Conservation (phyloP, 2,888 invertebrate genomes). For the Steinernema hermaphroditum region DNA sequence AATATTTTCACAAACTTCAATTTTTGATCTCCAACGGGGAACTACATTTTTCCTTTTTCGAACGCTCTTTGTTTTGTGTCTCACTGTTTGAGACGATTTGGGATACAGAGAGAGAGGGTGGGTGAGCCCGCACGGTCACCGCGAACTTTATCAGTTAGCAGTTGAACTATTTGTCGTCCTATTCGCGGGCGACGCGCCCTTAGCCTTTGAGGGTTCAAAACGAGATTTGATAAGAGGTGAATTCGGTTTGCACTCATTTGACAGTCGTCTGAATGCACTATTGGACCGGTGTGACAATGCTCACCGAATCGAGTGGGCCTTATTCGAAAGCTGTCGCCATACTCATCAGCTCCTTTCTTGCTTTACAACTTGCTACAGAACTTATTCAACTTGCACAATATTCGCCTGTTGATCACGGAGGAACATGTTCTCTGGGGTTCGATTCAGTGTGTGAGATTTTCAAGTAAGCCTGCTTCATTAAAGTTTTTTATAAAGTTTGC, state of each 20-base stretch:
- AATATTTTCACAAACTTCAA: no score
- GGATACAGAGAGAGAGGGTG: neutral
- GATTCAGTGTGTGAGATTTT: neutral
- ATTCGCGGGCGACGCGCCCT: constrained; percentile 15
- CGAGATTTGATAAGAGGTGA: neutral
- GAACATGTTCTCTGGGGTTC: neutral
- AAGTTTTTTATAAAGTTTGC: neutral
- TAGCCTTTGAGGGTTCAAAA: neutral
- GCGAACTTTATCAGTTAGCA: constrained; percentile 27
- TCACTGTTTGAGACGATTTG: neutral
- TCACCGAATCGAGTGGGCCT: constrained; percentile 17
- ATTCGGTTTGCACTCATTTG: neutral
- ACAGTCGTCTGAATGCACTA: constrained; percentile 5
- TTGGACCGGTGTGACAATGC: neutral
- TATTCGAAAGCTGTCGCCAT: neutral
- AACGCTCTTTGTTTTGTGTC: no score
- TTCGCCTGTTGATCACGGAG: neutral
- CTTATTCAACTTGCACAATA: constrained; percentile 7
- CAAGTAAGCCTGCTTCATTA: neutral
- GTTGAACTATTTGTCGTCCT: constrained; percentile 22
- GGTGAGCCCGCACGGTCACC: constrained; percentile 16
- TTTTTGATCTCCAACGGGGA: no score
- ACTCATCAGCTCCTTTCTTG: constrained; percentile 9
- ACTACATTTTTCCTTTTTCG: no score
- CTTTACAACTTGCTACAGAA: constrained; percentile 7